These are phyloP conservation scores for Drosophila funebris DNA, from an alignment of 1,140 invertebrate species.

Conservation along the genomic window DNA sequence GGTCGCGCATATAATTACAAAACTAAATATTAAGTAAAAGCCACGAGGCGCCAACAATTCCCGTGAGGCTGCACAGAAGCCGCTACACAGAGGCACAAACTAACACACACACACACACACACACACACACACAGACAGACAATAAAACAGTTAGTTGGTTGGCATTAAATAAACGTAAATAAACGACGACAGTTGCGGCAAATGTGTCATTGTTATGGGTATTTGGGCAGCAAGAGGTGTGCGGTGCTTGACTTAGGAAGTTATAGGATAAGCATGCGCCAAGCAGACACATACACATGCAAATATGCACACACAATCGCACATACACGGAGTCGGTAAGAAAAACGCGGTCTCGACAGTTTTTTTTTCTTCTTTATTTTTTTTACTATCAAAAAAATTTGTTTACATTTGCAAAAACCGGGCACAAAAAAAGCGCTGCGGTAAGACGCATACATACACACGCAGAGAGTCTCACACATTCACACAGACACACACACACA, in stretches of 20 bases:
- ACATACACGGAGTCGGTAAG: background rate
- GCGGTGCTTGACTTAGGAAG: background rate
- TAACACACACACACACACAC: background rate
- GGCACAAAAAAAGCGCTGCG: constrained; percentile 4
- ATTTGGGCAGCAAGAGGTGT: background rate
- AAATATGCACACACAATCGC: background rate
- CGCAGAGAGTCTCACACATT: no score
- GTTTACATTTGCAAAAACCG: constrained; percentile 48
- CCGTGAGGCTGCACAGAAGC: constrained; percentile 32
- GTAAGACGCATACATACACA: constrained; percentile 24
- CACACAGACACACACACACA: background rate
- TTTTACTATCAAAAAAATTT: constrained; percentile 25
- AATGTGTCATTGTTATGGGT: constrained; percentile 46
- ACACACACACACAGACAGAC: constrained; percentile 7
- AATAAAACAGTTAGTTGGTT: constrained; percentile 43
- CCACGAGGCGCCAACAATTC: constrained; percentile 59
- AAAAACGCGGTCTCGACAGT: constrained; percentile 18
- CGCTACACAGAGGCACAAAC: constrained; percentile 16
- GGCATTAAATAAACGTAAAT: constrained; percentile 46
- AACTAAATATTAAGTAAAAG: constrained; percentile 73
- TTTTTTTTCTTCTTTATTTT: constrained; percentile 6
- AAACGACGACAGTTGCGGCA: constrained; percentile 41
- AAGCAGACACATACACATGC: constrained; percentile 3
- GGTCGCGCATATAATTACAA: constrained; percentile 66
- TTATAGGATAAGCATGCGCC: constrained; percentile 42